These are phyloP conservation scores for Ophion costatus DNA, from an alignment of 2,888 invertebrate species.

Conservation along the genomic window DNA sequence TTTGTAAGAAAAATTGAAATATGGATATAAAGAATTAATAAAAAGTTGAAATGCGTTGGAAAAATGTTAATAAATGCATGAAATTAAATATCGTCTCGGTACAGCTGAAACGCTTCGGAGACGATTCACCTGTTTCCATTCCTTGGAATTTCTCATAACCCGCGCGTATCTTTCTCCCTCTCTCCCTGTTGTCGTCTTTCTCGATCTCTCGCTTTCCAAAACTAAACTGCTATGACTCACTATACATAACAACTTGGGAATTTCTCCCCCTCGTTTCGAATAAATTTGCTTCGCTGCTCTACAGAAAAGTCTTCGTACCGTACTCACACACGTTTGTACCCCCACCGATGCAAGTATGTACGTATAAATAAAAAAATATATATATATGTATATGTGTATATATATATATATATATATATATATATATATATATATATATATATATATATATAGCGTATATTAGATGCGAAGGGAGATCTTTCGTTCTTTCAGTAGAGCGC, in stretches of 20 bases:
- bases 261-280: constrained; percentile 58
- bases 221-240: constrained; percentile 58
- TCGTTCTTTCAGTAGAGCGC: constrained; percentile 73
- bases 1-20: neutral
- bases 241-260: constrained; percentile 62
- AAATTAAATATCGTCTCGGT: constrained; percentile 3
- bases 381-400: constrained; percentile 22
- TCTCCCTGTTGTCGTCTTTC: constrained; percentile 8
- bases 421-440: neutral
- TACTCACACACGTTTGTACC: constrained; percentile 34
- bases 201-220: constrained; percentile 33
- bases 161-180: neutral
- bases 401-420: neutral
- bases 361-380: neutral
- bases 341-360: constrained; percentile 28
- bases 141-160: constrained; percentile 40
- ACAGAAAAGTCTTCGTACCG: constrained; percentile 43
- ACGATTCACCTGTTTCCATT: constrained; percentile 51
- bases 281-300: constrained; percentile 52
- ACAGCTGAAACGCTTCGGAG: constrained; percentile 2
- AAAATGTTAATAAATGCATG: neutral
- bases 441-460: constrained; percentile 14
- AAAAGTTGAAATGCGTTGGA: neutral
- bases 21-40: neutral
- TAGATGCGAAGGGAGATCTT: constrained; percentile 50